A percentile compares a stretch with the other conserved stretches of the same genome.
Conservation (phyloP, 2,797 vertebrate genomes). For the Oreochromis grahami region DNA sequence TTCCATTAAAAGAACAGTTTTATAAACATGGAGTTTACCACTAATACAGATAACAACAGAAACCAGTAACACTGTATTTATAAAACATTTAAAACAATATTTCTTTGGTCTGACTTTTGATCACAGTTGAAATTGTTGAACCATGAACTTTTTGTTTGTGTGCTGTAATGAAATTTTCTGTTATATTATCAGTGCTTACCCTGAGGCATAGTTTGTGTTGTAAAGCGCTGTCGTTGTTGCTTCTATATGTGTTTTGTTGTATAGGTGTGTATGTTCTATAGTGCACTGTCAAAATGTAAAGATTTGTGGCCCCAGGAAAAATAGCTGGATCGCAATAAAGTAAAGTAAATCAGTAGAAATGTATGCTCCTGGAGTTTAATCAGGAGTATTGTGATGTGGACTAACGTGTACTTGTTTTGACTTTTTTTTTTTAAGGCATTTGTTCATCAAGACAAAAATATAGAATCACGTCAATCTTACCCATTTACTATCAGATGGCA, state of each 20-base stretch:
- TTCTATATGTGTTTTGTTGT: not conserved
- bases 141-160: not conserved
- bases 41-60: not conserved
- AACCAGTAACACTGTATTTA: not conserved
- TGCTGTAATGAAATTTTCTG: not conserved
- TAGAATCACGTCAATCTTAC: not conserved
- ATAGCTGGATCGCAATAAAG: fast-evolving
- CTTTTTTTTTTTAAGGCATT: not conserved
- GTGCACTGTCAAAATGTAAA: not conserved
- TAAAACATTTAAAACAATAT: not conserved
- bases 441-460: not conserved
- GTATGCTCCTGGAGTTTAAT: not conserved
- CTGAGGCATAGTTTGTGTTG: not conserved
- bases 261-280: not conserved
- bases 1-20: not conserved
- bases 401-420: fast-evolving
- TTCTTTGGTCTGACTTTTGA: not conserved
- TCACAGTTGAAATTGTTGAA: not conserved
- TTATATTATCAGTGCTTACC: not conserved
- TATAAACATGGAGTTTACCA: not conserved
- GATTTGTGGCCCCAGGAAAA: not conserved
- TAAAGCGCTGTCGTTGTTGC: not conserved
- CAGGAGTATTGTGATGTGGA: not conserved
- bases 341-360: not conserved
- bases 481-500: not conserved